Conservation (phyloP, 2,888 invertebrate species). For the Cryptocheilus praepositus region DNA sequence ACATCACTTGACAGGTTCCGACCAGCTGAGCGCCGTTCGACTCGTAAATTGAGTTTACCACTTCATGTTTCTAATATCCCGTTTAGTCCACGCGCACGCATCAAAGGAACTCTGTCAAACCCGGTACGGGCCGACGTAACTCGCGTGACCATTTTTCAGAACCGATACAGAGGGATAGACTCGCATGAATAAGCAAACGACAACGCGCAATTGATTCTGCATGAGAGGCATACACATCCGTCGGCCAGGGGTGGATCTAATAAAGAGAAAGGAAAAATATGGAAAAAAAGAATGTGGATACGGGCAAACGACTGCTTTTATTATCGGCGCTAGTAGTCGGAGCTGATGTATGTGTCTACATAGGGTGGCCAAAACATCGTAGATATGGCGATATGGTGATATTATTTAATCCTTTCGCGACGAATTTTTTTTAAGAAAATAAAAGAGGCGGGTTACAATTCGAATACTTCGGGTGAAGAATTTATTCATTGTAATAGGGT, state of each 20-base stretch:
- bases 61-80: no score
- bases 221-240: conserved; percentile 13
- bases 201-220: conserved; percentile 17
- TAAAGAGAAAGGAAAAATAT: conserved; percentile 11
- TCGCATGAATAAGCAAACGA: conserved; percentile 20
- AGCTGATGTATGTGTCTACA: neutral
- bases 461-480: no score
- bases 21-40: no score
- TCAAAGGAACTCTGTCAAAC: neutral
- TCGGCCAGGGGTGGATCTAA: conserved; percentile 17
- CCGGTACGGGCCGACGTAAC: conserved; percentile 2
- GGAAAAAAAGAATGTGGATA: neutral
- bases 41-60: no score
- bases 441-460: no score
- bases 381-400: no score
- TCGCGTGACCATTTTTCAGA: conserved; percentile 8
- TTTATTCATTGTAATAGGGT: no score
- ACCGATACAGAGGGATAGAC: neutral
- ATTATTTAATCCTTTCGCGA: no score
- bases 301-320: conserved; percentile 26
- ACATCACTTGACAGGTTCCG: no score
- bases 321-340: conserved; percentile 23
- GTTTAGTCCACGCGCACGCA: no score
- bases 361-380: no score
- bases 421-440: no score